A percentile compares a stretch with the other conserved stretches of the same genome.
These are phyloP conservation scores for Cromileptes altivelis DNA, from an alignment of 2,113 vertebrate genomes.

Conservation along the genomic window DNA sequence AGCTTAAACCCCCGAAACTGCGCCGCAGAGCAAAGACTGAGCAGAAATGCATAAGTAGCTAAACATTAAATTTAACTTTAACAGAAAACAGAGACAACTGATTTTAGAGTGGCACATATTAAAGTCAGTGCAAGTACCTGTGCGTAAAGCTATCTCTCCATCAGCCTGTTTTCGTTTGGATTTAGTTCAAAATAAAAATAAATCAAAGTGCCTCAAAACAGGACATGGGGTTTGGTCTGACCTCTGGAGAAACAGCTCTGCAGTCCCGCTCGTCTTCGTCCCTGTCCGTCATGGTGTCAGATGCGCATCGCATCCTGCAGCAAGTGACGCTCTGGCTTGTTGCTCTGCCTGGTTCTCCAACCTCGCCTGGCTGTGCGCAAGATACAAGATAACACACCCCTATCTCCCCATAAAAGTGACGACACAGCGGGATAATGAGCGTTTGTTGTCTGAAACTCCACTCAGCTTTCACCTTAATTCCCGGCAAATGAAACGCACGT, in stretches of 20 bases:
- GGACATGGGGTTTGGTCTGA: neutral
- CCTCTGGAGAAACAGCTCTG: slow-evolving; percentile 74
- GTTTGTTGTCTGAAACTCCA: slow-evolving; percentile 36
- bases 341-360: neutral
- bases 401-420: slow-evolving; percentile 54
- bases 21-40: neutral
- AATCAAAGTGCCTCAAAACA: neutral
- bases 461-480: slow-evolving; percentile 13
- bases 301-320: slow-evolving; percentile 2
- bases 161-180: neutral
- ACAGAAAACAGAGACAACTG: neutral
- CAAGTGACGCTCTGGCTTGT: neutral
- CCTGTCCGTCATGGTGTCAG: slow-evolving; percentile 31
- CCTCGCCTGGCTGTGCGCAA: slow-evolving; percentile 24
- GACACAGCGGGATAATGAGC: slow-evolving; percentile 43
- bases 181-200: neutral
- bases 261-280: slow-evolving; percentile 17
- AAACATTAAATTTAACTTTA: slow-evolving; percentile 7
- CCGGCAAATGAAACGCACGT: neutral
- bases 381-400: slow-evolving; percentile 20
- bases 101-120: neutral
- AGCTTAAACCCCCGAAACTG: neutral
- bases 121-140: neutral
- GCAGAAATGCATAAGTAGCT: neutral
- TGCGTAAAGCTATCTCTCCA: slow-evolving; percentile 3